phyloP scores from a whole-genome alignment of 2,888 invertebrate genomes.

The Apamea crenata region DNA sequence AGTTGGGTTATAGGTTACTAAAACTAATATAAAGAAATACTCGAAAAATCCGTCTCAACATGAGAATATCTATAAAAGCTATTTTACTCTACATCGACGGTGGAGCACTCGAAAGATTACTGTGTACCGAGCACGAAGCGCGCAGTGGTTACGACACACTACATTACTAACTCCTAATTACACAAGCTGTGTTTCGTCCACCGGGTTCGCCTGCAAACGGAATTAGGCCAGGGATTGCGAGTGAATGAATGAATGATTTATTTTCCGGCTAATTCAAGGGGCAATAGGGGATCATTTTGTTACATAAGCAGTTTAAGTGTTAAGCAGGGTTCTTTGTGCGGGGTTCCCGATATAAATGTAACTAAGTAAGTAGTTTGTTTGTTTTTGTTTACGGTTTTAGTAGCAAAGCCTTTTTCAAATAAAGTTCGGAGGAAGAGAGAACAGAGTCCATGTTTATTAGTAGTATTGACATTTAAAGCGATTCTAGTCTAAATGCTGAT shows the following conservation, averaged over 20 bases:
- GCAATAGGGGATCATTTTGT: constrained; percentile 49
- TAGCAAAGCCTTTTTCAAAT: background rate
- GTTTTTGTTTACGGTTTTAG: background rate
- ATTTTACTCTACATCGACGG: constrained; percentile 48
- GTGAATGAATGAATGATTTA: constrained; percentile 69
- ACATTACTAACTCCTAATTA: constrained; percentile 68
- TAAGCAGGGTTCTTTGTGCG: constrained; percentile 36
- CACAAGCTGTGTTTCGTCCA: constrained; percentile 61
- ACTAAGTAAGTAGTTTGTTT: background rate
- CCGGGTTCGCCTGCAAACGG: constrained; percentile 54
- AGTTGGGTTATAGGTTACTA: background rate
- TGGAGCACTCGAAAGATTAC: constrained; percentile 58
- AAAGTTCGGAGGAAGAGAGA: background rate
- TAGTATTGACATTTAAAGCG: background rate
- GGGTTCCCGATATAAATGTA: constrained; percentile 1
- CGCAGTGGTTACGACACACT: constrained; percentile 60
- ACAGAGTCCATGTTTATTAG: background rate
- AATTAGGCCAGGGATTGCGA: constrained; percentile 65
- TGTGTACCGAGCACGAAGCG: constrained; percentile 37
- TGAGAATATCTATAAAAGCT: constrained; percentile 40
- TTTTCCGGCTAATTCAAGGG: constrained; percentile 57
- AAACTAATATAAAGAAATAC: background rate
- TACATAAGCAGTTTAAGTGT: constrained; percentile 53
- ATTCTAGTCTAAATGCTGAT: background rate
- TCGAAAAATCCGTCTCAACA: background rate